phyloP scores from a whole-genome alignment of 2,888 invertebrate genomes.

The Loripinus fragilis region DNA sequence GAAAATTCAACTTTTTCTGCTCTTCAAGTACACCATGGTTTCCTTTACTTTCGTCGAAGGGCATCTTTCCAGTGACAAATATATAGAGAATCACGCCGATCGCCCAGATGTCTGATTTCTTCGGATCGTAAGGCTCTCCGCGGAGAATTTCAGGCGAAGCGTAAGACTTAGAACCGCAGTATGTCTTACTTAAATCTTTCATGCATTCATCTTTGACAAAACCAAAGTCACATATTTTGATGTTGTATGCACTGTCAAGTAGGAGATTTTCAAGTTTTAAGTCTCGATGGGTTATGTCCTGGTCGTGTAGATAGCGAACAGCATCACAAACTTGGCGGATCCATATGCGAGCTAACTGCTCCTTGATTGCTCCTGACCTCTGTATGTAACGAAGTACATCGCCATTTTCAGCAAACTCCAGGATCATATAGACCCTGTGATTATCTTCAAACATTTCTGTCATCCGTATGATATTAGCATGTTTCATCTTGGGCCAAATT shows the following conservation, averaged over 20 bases:
- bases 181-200: constrained; percentile 83
- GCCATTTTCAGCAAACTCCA: constrained; percentile 83
- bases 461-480: constrained; percentile 91
- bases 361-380: constrained; percentile 82
- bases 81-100: constrained; percentile 84
- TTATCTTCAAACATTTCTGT: constrained; percentile 91
- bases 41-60: constrained; percentile 84
- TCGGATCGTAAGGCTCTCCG: constrained; percentile 84
- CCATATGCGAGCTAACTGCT: constrained; percentile 81
- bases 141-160: constrained; percentile 84
- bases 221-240: constrained; percentile 84
- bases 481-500: constrained; percentile 89
- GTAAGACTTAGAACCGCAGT: constrained; percentile 85
- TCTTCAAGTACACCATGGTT: constrained; percentile 80
- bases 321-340: constrained; percentile 81
- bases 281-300: constrained; percentile 84
- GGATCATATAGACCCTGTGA: constrained; percentile 82
- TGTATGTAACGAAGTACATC: constrained; percentile 84
- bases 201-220: constrained; percentile 81
- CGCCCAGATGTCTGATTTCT: constrained; percentile 84
- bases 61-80: constrained; percentile 84
- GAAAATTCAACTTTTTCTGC: constrained; percentile 76
- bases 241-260: constrained; percentile 82
- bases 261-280: constrained; percentile 85
- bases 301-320: constrained; percentile 83